Evolutionary conservation across 2,888 invertebrate species (phyloP), one percentile per base, ranked within the genome.

Genomic region (Nomada ruficornis): DNA sequence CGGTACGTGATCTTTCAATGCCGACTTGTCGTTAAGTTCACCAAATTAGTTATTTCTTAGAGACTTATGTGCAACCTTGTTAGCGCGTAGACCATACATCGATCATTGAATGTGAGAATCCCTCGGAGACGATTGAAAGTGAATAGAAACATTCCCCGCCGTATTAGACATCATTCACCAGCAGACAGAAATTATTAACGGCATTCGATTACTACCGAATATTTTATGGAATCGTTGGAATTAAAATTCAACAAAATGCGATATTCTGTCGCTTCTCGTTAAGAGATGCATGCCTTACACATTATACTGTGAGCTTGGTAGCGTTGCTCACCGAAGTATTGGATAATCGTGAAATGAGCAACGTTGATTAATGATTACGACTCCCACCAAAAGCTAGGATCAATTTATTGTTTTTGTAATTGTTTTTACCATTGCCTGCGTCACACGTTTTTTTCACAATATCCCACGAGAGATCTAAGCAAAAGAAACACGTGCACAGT

Each of bases 321-420:
- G 11, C 7, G 52, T 7, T 15, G 10, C 36, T 9, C 36, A 42
- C 20, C 5, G 15, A 54, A 20, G 7, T 55, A 42, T 36, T 55
- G 2, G 15, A 20, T 10, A 15, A 15, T 29, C 4, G 18, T 11
- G 18, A 4, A 10, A 15, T 23, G 7, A 11, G 20, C 11, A 52
- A 52, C 50, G 20, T 23, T 36, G 60, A 23, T 52, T 23, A 52
- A 36, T 52, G 20, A 36, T 20, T 11, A 11, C 18, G 7, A 62
- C 7, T 18, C 42, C 15, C 2, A 5, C 5, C 20, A 11, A 42
- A 9, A 36, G 15, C 1, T 10, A 15, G 5, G 2, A 18, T 20
- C 47, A 71, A 7, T 18, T 62, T 13, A 47, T 47, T 47, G 71
- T 71, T 71, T 62, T 71, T 13, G 50, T 47, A 29, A 7, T 4